Conservation (phyloP, 2,113 vertebrate species). For the Gobius niger region DNA sequence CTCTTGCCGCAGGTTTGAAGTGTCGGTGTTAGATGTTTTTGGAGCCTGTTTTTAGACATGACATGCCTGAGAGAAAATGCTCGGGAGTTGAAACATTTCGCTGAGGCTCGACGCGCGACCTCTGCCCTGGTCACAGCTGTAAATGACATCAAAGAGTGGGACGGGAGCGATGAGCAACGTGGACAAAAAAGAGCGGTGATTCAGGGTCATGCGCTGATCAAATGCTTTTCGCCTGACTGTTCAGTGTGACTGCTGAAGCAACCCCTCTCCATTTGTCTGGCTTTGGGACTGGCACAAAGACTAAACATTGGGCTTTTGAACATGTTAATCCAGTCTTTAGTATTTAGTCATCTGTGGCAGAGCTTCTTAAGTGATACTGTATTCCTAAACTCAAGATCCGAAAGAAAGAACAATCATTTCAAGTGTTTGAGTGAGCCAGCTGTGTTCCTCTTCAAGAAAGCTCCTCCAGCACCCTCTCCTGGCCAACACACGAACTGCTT, state of each 20-base stretch:
- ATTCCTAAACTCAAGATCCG: too few species aligned
- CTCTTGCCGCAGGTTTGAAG: constrained; percentile 34
- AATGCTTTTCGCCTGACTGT: background rate
- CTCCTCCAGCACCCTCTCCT: background rate
- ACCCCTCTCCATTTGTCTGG: too few species aligned
- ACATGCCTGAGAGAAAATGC: constrained; percentile 60
- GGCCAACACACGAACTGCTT: background rate
- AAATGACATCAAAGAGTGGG: constrained; percentile 1
- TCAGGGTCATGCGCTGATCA: background rate
- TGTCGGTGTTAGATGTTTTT: constrained; percentile 57
- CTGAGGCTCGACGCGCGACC: constrained; percentile 33
- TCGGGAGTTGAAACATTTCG: constrained; percentile 53
- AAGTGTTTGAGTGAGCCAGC: too few species aligned
- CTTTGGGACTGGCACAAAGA: too few species aligned
- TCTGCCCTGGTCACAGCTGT: background rate
- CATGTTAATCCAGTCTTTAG: too few species aligned
- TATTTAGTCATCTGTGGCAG: too few species aligned
- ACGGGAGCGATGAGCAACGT: background rate
- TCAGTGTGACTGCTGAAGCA: too few species aligned
- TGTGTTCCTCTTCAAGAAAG: background rate
- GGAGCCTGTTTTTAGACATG: constrained; percentile 57
- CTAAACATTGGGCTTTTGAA: too few species aligned
- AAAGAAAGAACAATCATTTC: too few species aligned
- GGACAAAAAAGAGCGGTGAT: background rate
- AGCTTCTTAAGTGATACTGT: too few species aligned